Evolutionary conservation across 1,140 invertebrate species (phyloP).

Genomic region (Triops longicaudatus): DNA sequence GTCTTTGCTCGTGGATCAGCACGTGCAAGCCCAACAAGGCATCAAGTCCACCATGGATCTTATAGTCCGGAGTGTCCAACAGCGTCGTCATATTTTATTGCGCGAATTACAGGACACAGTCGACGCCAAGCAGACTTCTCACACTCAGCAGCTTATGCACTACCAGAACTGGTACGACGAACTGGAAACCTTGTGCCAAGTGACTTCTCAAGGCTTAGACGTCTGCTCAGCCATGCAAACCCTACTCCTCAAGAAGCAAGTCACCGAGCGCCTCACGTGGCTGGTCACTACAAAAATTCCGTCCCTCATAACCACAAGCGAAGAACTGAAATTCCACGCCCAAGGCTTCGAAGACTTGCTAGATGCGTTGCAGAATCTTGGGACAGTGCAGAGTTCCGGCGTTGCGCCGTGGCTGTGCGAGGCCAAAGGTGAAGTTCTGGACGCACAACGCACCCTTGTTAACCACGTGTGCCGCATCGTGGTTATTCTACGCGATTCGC

Average conservation of each 20-base stretch:
- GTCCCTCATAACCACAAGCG: not conserved
- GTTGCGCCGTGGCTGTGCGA: not conserved
- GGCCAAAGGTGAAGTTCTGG: not conserved
- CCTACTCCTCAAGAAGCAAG: not conserved
- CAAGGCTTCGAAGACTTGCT: not conserved
- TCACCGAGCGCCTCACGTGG: not conserved
- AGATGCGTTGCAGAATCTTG: not conserved
- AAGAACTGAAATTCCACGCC: not conserved
- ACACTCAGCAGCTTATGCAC: not conserved
- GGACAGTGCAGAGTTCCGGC: not conserved
- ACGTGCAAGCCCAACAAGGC: not conserved
- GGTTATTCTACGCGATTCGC: not conserved
- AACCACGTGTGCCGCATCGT: not conserved
- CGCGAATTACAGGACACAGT: not conserved
- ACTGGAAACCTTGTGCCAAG: not conserved
- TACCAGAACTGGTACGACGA: not conserved
- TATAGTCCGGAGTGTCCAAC: not conserved
- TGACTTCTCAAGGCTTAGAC: not conserved
- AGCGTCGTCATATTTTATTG: not conserved
- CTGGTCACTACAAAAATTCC: not conserved
- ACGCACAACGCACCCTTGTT: not conserved
- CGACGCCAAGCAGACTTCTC: not conserved
- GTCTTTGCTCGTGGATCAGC: not conserved
- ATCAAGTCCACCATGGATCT: not conserved
- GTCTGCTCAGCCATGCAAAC: conserved; percentile 10